Evolutionary conservation across 1,140 invertebrate species (phyloP).

Genomic region (Orius laevigatus): DNA sequence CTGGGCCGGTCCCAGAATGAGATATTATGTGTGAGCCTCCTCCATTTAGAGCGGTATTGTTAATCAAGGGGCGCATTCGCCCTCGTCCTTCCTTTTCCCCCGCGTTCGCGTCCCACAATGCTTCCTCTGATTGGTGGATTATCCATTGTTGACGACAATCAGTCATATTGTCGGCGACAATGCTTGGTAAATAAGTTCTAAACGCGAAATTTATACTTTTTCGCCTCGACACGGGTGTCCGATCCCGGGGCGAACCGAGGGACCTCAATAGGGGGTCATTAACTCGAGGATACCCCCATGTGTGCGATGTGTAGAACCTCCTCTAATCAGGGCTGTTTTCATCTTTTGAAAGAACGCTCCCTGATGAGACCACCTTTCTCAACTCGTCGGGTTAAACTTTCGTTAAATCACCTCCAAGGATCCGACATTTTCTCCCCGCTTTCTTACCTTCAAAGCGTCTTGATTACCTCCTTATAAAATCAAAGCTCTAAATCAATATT

Average conservation of each 20-base stretch:
- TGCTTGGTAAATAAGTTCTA: conserved; percentile 12
- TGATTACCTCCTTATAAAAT: not conserved
- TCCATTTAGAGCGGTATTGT: conserved; percentile 13
- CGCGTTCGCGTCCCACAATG: not conserved
- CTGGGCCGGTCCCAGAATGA: not conserved
- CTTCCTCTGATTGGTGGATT: conserved; percentile 12
- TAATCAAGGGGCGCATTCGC: conserved; percentile 11
- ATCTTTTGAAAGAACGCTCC: not conserved
- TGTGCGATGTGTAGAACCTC: not conserved
- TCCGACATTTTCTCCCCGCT: not conserved
- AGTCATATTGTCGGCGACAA: conserved; percentile 10
- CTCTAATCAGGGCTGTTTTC: conserved; percentile 3
- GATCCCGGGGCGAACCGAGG: not conserved
- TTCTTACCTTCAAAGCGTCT: not conserved
- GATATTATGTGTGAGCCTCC: conserved; percentile 2
- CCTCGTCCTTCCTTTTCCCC: not conserved
- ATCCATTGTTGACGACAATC: conserved; percentile 14
- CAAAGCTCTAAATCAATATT: too few relatives aligned
- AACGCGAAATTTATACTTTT: conserved; percentile 12
- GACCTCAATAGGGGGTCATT: conserved; percentile 11
- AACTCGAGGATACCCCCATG: not conserved
- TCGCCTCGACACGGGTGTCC: not conserved
- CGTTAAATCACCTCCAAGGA: not conserved
- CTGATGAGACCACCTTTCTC: not conserved
- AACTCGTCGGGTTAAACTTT: not conserved